Base-by-base conservation (phyloP, 2,113 vertebrate species). In the Seriola quinqueradiata region DNA sequence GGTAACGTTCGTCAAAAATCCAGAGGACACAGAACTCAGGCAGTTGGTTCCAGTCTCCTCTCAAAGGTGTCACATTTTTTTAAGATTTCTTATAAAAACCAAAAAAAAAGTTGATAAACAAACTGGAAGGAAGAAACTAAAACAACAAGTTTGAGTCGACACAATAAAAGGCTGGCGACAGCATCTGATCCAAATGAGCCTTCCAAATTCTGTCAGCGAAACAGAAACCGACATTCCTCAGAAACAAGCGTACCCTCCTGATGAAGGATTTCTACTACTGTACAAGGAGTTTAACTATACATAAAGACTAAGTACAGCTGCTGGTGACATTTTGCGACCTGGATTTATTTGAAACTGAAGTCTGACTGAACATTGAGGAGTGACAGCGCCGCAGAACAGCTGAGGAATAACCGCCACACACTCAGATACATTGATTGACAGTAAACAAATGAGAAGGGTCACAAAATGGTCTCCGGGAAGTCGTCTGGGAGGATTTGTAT, bases 11-110 rank as follows among this genome's bases (percentile, higher is more conserved):
- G n/a, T 42, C 21, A 10, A 2, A 48, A 9, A 28, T 10, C 8
- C 19, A 0, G 4, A 72, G 50, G 63, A 28, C 63, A 10, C 25
- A 42, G 25, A 19, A 66, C 28, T 8, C 19, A 4, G 1, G 9
- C 25, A 13, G 70, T 9, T 44, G 23, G 59, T 42, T 59, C 36
- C 68, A 32, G 38, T 16, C 63, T 80, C 69, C 70, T 75, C 54
- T 52, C 60, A 25, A 16, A 75, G 60, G 28, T 23, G 12, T 64
- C 58, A 17, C 54, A 21, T 67, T 86, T 90, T 50, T 91, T 55
- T 87, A 87, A 85, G 61, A 79, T 92, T 89, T 92, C 67, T 72
- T 88, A 90, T 81, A 90, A 90, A 92, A 90, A 19, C 63, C 54
- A 16, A 48, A 48, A 66, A 86, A 90, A 90, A 90, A 83, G 32